Evolutionary conservation across 1,140 invertebrate species (phyloP).

Genomic region (Caerostris extrusa): DNA sequence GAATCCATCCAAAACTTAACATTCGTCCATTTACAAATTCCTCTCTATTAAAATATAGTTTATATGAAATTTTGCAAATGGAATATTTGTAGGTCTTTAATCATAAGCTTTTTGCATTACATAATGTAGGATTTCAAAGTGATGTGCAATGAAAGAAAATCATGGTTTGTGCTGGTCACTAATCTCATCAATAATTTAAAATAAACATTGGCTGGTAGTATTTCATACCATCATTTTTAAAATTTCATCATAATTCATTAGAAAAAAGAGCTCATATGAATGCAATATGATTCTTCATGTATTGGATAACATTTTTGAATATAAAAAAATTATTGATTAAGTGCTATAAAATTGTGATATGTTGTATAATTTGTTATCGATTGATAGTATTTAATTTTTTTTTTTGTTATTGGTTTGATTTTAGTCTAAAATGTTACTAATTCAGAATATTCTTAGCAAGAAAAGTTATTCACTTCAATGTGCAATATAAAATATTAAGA

Average conservation of each 20-base stretch:
- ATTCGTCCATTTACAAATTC: not conserved
- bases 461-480: too few species aligned
- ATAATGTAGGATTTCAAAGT: not conserved
- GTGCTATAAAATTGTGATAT: too few species aligned
- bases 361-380: too few species aligned
- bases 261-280: not conserved
- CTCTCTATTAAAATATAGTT: not conserved
- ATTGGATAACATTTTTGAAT: too few species aligned
- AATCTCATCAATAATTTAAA: not conserved
- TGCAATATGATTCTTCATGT: not conserved
- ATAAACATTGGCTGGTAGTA: not conserved
- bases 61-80: not conserved
- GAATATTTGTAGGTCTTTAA: not conserved
- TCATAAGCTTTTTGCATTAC: not conserved
- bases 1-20: not conserved
- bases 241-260: not conserved
- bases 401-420: too few species aligned
- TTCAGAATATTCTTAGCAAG: too few species aligned
- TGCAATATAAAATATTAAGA: too few species aligned
- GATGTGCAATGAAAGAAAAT: not conserved
- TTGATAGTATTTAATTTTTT: too few species aligned
- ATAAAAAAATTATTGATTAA: too few species aligned
- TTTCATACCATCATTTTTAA: slow-evolving; percentile 5
- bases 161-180: slow-evolving; percentile 38
- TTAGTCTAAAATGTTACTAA: too few species aligned